These are phyloP conservation scores for Paralichthys olivaceus DNA, from an alignment of 2,113 vertebrate genomes.

Conservation along the genomic window DNA sequence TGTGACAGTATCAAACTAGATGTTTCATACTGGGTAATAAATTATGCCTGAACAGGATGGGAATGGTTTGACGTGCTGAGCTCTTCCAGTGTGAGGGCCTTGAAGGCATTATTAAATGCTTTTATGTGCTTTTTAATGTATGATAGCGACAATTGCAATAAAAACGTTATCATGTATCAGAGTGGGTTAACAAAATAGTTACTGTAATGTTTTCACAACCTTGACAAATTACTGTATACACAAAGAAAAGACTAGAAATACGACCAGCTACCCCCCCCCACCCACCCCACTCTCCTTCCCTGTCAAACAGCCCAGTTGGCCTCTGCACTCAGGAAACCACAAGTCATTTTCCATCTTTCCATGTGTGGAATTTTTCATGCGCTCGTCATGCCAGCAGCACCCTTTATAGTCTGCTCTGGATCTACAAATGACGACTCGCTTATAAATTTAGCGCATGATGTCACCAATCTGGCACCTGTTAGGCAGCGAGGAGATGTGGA, in stretches of 20 bases:
- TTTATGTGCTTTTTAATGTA: slow-evolving; percentile 37
- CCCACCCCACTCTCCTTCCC: slow-evolving; percentile 18
- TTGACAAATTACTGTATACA: slow-evolving; percentile 72
- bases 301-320: slow-evolving; percentile 72
- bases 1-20: slow-evolving; percentile 20
- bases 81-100: slow-evolving; percentile 38
- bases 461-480: slow-evolving; percentile 73
- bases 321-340: slow-evolving; percentile 79
- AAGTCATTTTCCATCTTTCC: slow-evolving; percentile 82
- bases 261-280: slow-evolving; percentile 23
- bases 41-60: slow-evolving; percentile 20
- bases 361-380: slow-evolving; percentile 82
- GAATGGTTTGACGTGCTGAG: slow-evolving; percentile 38
- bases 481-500: slow-evolving; percentile 21
- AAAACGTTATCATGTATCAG: slow-evolving; percentile 60
- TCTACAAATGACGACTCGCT: slow-evolving; percentile 64
- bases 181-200: slow-evolving; percentile 40
- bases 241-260: slow-evolving; percentile 65
- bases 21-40: slow-evolving; percentile 41
- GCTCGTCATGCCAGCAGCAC: slow-evolving; percentile 68
- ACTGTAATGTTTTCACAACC: slow-evolving; percentile 67
- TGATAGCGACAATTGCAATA: slow-evolving; percentile 42
- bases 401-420: slow-evolving; percentile 66
- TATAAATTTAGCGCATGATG: slow-evolving; percentile 80
- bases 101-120: slow-evolving; percentile 53